These are phyloP conservation scores for Drosophila pseudoananassae DNA, from an alignment of 1,140 invertebrate species.

Conservation along the genomic window DNA sequence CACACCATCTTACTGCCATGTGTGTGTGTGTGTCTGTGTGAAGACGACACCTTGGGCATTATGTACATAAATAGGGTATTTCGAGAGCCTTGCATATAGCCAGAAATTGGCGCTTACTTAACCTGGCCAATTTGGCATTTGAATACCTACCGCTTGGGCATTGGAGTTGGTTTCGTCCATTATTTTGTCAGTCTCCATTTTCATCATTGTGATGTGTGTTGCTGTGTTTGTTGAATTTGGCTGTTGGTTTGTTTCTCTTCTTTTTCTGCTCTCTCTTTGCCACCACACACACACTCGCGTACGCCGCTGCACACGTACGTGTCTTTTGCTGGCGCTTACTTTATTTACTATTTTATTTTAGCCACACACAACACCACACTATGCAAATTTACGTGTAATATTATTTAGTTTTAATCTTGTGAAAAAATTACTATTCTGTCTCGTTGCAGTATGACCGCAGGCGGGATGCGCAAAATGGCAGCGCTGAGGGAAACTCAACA, in stretches of 20 bases:
- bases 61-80: slow-evolving; percentile 34
- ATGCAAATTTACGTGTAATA: slow-evolving; percentile 5
- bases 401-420: slow-evolving; percentile 33
- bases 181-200: slow-evolving; percentile 86
- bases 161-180: slow-evolving; percentile 85
- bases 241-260: slow-evolving; percentile 35
- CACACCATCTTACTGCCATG: slow-evolving; percentile 23
- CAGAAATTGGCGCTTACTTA: slow-evolving; percentile 33
- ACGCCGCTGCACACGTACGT: slow-evolving; percentile 16
- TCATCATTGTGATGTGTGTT: slow-evolving; percentile 82
- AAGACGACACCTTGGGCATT: slow-evolving; percentile 67
- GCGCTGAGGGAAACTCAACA: slow-evolving; percentile 34
- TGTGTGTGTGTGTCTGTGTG: slow-evolving; percentile 27
- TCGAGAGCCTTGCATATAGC: slow-evolving; percentile 12
- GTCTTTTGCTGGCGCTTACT: slow-evolving; percentile 15
- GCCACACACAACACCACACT: slow-evolving; percentile 8
- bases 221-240: slow-evolving; percentile 65
- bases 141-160: slow-evolving; percentile 79
- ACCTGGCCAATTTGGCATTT: background rate
- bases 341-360: slow-evolving; percentile 6
- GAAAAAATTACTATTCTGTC: slow-evolving; percentile 46
- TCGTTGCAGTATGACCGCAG: slow-evolving; percentile 41
- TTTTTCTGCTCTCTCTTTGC: slow-evolving; percentile 32
- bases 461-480: slow-evolving; percentile 31
- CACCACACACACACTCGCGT: slow-evolving; percentile 25